Base-by-base conservation (phyloP, 1,140 invertebrate genomes). In the Apis laboriosa region DNA sequence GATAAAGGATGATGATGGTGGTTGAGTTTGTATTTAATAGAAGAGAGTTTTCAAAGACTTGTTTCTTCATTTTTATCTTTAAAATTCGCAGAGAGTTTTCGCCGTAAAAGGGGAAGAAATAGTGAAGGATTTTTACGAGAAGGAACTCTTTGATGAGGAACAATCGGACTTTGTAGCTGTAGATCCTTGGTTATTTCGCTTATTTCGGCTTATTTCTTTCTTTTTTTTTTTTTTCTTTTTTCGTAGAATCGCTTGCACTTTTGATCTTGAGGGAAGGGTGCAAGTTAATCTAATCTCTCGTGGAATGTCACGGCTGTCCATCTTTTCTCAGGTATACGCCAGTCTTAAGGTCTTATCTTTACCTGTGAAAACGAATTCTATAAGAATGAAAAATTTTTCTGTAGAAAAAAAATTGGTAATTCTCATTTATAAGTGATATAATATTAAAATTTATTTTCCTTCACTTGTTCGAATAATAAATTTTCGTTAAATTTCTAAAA, bases 221-320 rank as follows among this genome's bases (percentile, higher is more conserved):
- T n/a, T n/a, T n/a, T 34, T 34, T 34, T 34, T 34, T 3, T 34
- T 34, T 3, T 34, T 61, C 19, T 68, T 67, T 24, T 58, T 67
- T 77, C 28, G 8, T 78, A 21, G 76, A 68, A 78, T 0, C 34
- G 53, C 43, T 56, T 12, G 60, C 74, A 76, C 49, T 76, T 76
- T 64, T 64, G 24, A 49, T n/a, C 61, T 15, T 0, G 24, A 28
- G 12, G 34, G 28, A 58, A 19, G 77, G 66, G 21, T 67, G 43
- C 21, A 9, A 60, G 77, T 8, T 70, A 78, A 68, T 70, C 77
- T 78, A 78, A 78, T 78, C 77, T 78, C 53, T 53, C 15, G 5
- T 70, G 66, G 77, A 78, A 78, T 67, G 77, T 21, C n/a, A 60
- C 17, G 34, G 55, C 28, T 70, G 66, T 24, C 17, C 64, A 17